phyloP scores from a whole-genome alignment of 2,113 vertebrate genomes.

The Etia nguti region DNA sequence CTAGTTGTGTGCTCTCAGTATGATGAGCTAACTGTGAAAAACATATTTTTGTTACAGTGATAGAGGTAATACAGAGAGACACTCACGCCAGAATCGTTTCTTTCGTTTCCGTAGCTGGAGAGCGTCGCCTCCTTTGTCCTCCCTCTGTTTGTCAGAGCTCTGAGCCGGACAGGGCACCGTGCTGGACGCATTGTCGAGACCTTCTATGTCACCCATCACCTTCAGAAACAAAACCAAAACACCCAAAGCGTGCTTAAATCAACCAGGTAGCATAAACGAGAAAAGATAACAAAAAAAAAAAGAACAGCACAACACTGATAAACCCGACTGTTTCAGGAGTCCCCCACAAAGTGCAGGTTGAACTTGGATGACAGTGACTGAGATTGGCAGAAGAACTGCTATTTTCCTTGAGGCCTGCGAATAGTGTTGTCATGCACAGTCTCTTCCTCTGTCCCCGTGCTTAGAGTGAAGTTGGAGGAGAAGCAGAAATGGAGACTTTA shows the following conservation, averaged over 20 bases:
- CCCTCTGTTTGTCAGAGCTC: slow-evolving; percentile 6
- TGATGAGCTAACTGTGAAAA: not conserved
- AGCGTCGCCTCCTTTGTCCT: not conserved
- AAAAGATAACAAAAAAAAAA: not conserved
- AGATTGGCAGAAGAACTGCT: slow-evolving; percentile 27
- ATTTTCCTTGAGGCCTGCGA: slow-evolving; percentile 33
- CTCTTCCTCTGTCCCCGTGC: slow-evolving; percentile 31
- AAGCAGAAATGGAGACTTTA: slow-evolving; percentile 51
- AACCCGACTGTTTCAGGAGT: not conserved
- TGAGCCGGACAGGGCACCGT: slow-evolving; percentile 30
- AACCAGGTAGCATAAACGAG: not conserved
- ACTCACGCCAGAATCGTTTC: slow-evolving; percentile 67
- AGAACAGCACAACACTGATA: not conserved
- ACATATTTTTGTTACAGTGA: not conserved
- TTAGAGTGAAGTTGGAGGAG: slow-evolving; percentile 40
- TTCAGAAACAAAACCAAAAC: slow-evolving; percentile 33
- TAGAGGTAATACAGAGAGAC: not conserved
- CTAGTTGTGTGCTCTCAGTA: not conserved
- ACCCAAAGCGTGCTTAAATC: not conserved
- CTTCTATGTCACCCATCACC: slow-evolving; percentile 77
- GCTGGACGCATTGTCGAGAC: slow-evolving; percentile 11
- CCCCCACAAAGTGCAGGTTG: slow-evolving; percentile 28
- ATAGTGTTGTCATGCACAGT: slow-evolving; percentile 39
- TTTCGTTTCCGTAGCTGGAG: slow-evolving; percentile 67
- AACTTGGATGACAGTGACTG: slow-evolving; percentile 39